These are phyloP conservation scores for Nebria salina DNA, from an alignment of 2,888 invertebrate species.

Conservation along the genomic window DNA sequence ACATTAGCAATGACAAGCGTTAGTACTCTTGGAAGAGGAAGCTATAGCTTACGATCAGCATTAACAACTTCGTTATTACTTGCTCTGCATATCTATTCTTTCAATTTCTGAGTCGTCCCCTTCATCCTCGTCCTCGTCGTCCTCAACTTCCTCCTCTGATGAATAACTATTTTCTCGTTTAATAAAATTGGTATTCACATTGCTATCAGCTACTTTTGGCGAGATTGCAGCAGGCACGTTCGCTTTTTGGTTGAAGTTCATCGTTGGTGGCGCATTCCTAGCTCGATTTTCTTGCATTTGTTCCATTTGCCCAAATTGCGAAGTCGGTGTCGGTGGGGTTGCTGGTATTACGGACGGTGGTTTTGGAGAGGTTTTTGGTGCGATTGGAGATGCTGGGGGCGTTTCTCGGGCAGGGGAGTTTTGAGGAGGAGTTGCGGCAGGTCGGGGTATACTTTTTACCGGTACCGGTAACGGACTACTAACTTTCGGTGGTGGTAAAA, in stretches of 20 bases:
- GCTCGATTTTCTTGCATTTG: constrained; percentile 9
- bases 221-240: background rate
- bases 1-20: background rate
- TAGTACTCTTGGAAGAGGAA: background rate
- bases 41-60: background rate
- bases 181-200: constrained; percentile 27
- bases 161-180: constrained; percentile 44
- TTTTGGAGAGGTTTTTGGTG: background rate
- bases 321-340: background rate
- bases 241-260: constrained; percentile 5
- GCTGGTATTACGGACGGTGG: background rate
- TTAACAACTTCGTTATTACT: constrained; percentile 18
- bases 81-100: constrained; percentile 41
- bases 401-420: background rate
- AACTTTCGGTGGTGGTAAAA: constrained; percentile 26
- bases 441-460: constrained; percentile 11
- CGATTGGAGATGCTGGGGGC: background rate
- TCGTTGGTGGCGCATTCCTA: background rate
- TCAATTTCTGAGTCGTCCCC: constrained; percentile 47
- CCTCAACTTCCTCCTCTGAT: constrained; percentile 48
- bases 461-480: constrained; percentile 15
- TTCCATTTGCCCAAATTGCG: constrained; percentile 11
- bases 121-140: constrained; percentile 50
- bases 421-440: constrained; percentile 5
- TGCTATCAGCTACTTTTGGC: background rate